A percentile compares a stretch with the other conserved stretches of the same genome.
phyloP scores from a whole-genome alignment of 2,888 invertebrate species.

The Acrobasis repandana region DNA sequence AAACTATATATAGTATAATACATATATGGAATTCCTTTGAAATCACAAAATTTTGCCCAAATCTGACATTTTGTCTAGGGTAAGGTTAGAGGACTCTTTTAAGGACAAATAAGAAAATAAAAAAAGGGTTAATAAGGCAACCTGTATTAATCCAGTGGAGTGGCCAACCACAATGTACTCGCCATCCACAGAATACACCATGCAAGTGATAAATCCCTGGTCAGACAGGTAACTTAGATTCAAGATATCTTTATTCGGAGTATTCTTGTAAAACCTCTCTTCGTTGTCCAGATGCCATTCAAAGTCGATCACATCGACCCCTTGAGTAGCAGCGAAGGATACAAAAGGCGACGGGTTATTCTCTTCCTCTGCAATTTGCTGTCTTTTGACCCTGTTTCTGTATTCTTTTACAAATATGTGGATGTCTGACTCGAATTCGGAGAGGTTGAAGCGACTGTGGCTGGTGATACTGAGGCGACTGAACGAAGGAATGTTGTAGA shows the following conservation, averaged over 20 bases:
- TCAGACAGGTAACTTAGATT: constrained; percentile 51
- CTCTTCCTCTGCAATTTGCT: constrained; percentile 46
- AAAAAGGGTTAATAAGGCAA: too few relatives aligned
- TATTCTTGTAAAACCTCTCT: constrained; percentile 51
- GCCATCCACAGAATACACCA: constrained; percentile 69
- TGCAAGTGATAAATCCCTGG: constrained; percentile 58
- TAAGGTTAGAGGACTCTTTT: too few relatives aligned
- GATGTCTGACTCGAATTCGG: constrained; percentile 54
- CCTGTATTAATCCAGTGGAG: constrained; percentile 81
- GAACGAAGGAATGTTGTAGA: constrained; percentile 41
- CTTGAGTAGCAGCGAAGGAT: constrained; percentile 55
- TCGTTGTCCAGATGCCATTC: constrained; percentile 28
- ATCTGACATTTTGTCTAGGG: too few relatives aligned
- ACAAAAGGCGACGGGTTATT: constrained; percentile 40
- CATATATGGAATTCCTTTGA: too few relatives aligned
- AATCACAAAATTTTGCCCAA: too few relatives aligned
- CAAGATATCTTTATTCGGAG: constrained; percentile 49
- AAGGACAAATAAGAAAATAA: too few relatives aligned
- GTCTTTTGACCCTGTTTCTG: constrained; percentile 49
- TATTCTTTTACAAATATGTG: constrained; percentile 55
- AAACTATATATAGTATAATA: too few relatives aligned
- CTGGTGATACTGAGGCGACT: constrained; percentile 26
- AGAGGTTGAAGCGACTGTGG: constrained; percentile 56
- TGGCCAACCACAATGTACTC: constrained; percentile 70
- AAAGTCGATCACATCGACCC: constrained; percentile 33